A percentile compares a stretch with the other conserved stretches of the same genome.
phyloP scores from a whole-genome alignment of 2,797 vertebrate species.

The Melanotaenia trifasciata region DNA sequence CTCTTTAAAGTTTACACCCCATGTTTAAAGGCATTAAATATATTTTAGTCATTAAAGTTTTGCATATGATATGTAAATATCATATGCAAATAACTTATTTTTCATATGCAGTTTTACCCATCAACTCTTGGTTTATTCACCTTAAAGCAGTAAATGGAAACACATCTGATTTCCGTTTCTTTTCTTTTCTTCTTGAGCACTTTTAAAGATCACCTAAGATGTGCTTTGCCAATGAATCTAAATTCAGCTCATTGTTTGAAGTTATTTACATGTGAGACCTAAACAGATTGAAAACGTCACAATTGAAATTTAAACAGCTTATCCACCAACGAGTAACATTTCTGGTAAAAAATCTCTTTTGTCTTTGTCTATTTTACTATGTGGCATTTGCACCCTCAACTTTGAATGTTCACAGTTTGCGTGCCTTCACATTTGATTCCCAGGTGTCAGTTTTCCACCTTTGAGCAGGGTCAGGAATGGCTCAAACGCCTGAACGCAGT shows the following conservation, averaged over 20 bases:
- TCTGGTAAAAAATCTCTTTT: background rate
- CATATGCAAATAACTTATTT: too few relatives aligned
- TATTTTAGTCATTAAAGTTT: too few relatives aligned
- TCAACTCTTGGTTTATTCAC: too few relatives aligned
- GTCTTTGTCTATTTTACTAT: background rate
- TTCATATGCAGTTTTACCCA: too few relatives aligned
- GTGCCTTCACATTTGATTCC: slow-evolving; percentile 6
- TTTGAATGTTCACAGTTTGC: background rate
- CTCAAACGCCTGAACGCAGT: slow-evolving; percentile 89
- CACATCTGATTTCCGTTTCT: too few relatives aligned
- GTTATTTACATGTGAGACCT: background rate
- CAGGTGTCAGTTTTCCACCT: slow-evolving; percentile 96
- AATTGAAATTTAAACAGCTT: background rate
- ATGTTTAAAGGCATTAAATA: too few relatives aligned
- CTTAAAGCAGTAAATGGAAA: too few relatives aligned
- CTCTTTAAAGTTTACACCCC: too few relatives aligned
- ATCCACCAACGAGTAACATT: background rate
- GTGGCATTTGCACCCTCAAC: background rate
- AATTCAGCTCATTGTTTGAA: background rate
- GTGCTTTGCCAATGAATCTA: background rate
- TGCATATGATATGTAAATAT: too few relatives aligned
- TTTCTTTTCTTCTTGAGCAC: too few relatives aligned
- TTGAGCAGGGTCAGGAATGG: slow-evolving; percentile 98
- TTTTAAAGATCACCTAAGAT: background rate
- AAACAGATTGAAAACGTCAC: background rate